Evolutionary conservation across 2,888 invertebrate genomes (phyloP).

Genomic region (Rotaria macrura): DNA sequence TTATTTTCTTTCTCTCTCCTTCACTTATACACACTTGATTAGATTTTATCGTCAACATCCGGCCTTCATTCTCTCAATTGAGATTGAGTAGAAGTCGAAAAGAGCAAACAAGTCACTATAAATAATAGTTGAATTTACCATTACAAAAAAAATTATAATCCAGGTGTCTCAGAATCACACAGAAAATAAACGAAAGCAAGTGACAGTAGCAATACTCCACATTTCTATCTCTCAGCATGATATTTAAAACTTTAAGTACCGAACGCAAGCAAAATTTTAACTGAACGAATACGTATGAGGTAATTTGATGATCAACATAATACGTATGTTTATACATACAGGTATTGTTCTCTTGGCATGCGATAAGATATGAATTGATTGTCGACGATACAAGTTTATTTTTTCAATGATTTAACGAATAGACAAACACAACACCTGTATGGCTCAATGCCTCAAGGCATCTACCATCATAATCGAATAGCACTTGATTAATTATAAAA

Average conservation of each 20-base stretch:
- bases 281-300: neutral
- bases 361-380: neutral
- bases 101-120: neutral
- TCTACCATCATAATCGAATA: neutral
- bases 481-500: neutral
- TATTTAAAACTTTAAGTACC: neutral
- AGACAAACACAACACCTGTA: neutral
- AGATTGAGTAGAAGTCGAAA: neutral
- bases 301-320: neutral
- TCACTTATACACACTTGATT: neutral
- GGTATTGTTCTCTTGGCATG: neutral
- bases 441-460: neutral
- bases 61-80: neutral
- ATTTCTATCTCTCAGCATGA: neutral
- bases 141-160: no score
- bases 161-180: neutral
- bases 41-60: conserved; percentile 6
- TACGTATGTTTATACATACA: neutral
- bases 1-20: neutral
- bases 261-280: neutral
- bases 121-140: neutral
- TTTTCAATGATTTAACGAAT: neutral
- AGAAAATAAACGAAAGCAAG: neutral
- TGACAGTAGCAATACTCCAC: neutral
- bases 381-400: neutral